phyloP scores from a whole-genome alignment of 2,113 vertebrate species.

The Forbesichthys agassizii region DNA sequence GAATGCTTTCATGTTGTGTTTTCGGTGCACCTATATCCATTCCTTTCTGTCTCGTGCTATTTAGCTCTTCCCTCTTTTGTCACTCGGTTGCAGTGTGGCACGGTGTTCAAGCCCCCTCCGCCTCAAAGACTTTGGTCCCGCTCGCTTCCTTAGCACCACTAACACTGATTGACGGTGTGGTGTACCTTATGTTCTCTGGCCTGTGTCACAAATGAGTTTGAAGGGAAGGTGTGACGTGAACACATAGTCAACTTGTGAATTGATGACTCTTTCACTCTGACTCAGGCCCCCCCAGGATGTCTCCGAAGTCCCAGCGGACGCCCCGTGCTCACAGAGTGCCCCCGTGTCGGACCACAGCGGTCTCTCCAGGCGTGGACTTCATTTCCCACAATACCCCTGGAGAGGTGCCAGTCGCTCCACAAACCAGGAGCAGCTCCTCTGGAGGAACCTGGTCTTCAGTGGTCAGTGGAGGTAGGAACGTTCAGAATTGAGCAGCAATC shows the following conservation, averaged over 20 bases:
- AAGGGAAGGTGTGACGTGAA: background rate
- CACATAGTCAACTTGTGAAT: too few species aligned
- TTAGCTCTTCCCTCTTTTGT: background rate
- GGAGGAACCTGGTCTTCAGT: conserved; percentile 98
- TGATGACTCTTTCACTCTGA: background rate
- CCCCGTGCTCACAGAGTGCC: conserved; percentile 92
- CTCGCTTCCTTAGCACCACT: conserved; percentile 57
- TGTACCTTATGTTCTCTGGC: conserved; percentile 5
- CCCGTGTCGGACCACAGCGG: conserved; percentile 83
- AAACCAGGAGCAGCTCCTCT: conserved; percentile 87
- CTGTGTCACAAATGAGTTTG: background rate
- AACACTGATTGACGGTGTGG: conserved; percentile 23
- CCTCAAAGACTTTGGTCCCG: conserved; percentile 26
- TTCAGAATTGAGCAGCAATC: background rate
- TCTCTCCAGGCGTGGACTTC: conserved; percentile 88
- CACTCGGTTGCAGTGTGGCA: conserved; percentile 36
- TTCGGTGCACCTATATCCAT: conserved; percentile 14
- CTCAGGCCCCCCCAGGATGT: conserved; percentile 96
- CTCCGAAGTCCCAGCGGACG: conserved; percentile 95
- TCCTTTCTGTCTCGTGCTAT: conserved; percentile 1
- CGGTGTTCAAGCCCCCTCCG: conserved; percentile 34
- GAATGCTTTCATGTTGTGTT: conserved; percentile 1
- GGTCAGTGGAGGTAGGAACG: conserved; percentile 90
- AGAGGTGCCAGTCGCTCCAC: conserved; percentile 81
- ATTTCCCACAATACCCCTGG: conserved; percentile 87